Percentiles rank a stretch among this genome's conserved stretches.
phyloP scores from a whole-genome alignment of 2,797 vertebrate species.

The Neosalanx taihuensis region DNA sequence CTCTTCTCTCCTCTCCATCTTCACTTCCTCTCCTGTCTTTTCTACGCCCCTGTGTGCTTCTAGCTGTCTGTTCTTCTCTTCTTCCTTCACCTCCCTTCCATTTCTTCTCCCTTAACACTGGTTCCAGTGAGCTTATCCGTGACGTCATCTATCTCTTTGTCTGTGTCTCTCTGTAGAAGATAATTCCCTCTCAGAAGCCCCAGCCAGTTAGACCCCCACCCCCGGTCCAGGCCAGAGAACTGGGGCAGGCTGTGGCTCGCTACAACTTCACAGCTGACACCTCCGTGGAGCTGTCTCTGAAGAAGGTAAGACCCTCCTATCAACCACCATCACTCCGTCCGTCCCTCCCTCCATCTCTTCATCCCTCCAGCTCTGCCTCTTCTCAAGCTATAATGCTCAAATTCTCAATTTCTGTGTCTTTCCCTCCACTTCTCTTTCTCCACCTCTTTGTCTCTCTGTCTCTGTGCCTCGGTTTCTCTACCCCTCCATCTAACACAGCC shows the following conservation, averaged over 20 bases:
- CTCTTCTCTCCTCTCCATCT: background rate
- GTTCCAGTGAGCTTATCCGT: background rate
- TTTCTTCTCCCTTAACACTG: background rate
- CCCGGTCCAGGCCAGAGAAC: slow-evolving; percentile 78
- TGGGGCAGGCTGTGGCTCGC: slow-evolving; percentile 85
- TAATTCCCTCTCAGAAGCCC: slow-evolving; percentile 74
- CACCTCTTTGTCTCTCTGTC: background rate
- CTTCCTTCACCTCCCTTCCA: background rate
- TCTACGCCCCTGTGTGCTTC: background rate
- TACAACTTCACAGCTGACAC: slow-evolving; percentile 88
- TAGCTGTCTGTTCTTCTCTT: background rate
- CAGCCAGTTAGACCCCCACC: slow-evolving; percentile 83
- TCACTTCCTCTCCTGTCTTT: background rate
- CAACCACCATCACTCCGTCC: background rate
- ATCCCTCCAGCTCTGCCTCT: background rate
- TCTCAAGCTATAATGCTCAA: too few relatives aligned
- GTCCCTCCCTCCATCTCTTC: background rate
- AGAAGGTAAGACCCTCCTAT: slow-evolving; percentile 73
- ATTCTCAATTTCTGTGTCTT: background rate
- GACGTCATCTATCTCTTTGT: background rate
- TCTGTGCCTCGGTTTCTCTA: background rate
- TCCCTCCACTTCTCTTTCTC: background rate
- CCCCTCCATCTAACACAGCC: too few relatives aligned
- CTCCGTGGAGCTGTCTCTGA: slow-evolving; percentile 82
- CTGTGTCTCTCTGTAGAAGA: slow-evolving; percentile 67